Evolutionary conservation across 1,140 invertebrate species (phyloP), one percentile per base, ranked within the genome.

Genomic region (Orussus abietinus): DNA sequence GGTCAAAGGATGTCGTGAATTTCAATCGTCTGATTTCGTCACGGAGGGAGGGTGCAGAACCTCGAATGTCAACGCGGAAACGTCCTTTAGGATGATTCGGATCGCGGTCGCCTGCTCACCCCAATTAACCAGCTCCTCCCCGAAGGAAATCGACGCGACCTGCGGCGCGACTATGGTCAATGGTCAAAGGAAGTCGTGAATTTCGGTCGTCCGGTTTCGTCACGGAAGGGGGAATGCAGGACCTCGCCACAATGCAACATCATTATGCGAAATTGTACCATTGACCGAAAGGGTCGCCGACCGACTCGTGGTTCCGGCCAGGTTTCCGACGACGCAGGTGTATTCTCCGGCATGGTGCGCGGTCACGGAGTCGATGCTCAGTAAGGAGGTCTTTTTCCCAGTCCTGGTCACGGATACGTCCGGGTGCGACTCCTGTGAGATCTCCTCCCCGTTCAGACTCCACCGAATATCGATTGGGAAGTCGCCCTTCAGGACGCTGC

Each of bases 291-390:
- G 72, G 53, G 72, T 72, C 21, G 83, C 75, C 28, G 83, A 80
- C 59, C 83, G 80, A 57, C 78, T 82, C 33, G 77, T 77, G 48
- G 69, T 69, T 42, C 83, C 84, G 48, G 82, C 85, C 15, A 66
- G 68, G 67, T 89, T 89, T 36, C 77, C 77, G 51, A 82, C 86
- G 32, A 77, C 77, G 74, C 89, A 90, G 33, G 86, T 84, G 67
- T 91, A 92, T 64, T 87, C 85, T 34, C 87, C 86, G 26, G 78
- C 79, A 70, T 90, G 85, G 55, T 79, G 76, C 33, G 85, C 82
- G n/a, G 79, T 28, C 7, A 85, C 82, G 38, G 79, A 78, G 52
- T 84, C 80, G 53, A 90, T 87, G 14, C 77, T 81, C 36, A 90
- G 67, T 46, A 86, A 76, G 46, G 84, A 87, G 31, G 79, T 75